These are phyloP conservation scores for Okamejei kenojei DNA, from an alignment of 2,797 vertebrate species.

Conservation along the genomic window DNA sequence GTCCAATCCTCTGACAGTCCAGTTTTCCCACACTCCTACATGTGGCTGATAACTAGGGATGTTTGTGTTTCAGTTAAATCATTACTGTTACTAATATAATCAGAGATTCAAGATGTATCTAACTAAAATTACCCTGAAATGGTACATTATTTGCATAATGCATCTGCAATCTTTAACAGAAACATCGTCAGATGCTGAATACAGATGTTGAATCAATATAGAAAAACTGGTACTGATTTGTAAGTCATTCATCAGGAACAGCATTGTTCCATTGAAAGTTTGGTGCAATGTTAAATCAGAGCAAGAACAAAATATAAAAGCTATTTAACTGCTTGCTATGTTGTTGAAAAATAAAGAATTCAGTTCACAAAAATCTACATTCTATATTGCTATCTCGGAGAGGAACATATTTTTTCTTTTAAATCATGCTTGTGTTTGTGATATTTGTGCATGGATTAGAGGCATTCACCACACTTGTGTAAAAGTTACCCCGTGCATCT, in stretches of 20 bases:
- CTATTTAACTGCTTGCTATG: no score
- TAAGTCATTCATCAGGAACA: background rate
- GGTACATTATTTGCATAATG: background rate
- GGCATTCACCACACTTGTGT: no score
- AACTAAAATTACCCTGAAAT: background rate
- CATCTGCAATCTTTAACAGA: background rate
- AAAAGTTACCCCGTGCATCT: no score
- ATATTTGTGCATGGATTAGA: no score
- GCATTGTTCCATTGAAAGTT: background rate
- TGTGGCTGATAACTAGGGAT: no score
- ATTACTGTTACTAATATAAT: no score
- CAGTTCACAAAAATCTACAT: background rate
- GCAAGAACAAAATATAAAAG: background rate
- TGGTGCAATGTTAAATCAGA: background rate
- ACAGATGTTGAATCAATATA: background rate
- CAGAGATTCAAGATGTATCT: background rate
- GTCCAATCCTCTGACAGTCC: no score
- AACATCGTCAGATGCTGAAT: background rate
- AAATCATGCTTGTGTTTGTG: background rate
- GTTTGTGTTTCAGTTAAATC: no score
- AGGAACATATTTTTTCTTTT: background rate
- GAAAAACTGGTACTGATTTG: background rate
- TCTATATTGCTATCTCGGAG: background rate
- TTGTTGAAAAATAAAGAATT: background rate
- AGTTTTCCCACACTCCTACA: no score